Evolutionary conservation across 2,797 vertebrate species (phyloP), one percentile per base, ranked within the genome.

Genomic region (Merluccius polli): DNA sequence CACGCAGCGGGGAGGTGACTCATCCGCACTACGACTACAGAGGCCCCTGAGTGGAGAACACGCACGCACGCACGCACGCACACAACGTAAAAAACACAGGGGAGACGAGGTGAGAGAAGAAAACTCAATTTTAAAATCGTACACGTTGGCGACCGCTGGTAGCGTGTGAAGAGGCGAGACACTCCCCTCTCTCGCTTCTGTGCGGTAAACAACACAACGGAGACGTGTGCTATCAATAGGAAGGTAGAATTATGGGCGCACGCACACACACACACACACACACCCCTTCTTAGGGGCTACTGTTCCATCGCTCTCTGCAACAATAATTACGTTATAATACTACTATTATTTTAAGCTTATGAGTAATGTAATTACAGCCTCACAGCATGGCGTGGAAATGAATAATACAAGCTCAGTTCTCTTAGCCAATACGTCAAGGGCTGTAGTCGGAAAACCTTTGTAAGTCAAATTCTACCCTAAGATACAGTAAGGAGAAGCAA

Each of bases 1-100:
- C 15, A 0, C 7, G 32, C 83, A 85, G 77, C 82, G 84, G 82
- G 74, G 76, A 86, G 81, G 44, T 82, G 76, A 89, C 71, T 30
- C 59, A 72, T 79, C 78, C 82, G 73, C 63, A 18, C 65, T 15
- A 30, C 24, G n/a, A 30, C n/a, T 27, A 31, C 11, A 67, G 38
- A 41, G 38, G 12, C 38, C 38, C 38, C 38, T 15, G 38, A 41
- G 38, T 13, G 13, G 44, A 6, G 15, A n/a, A 59, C 21, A 9
- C 52, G n/a, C 52, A 24, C 8, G 9, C 52, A 24, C 7, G 6
- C 6, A 59, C 52, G n/a, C 18, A 24, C 36, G 10, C 36, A 38
- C 36, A 38, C 36, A 38, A 38, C 18, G 15, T 9, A 16, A n/a
- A 6, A 7, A 7, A n/a, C 2, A 59, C 52, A 10, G 52, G 52